Percentiles rank a stretch among this genome's conserved stretches.
Evolutionary conservation across 2,888 invertebrate genomes (phyloP).

Genomic region (Scaptomyza reducta): DNA sequence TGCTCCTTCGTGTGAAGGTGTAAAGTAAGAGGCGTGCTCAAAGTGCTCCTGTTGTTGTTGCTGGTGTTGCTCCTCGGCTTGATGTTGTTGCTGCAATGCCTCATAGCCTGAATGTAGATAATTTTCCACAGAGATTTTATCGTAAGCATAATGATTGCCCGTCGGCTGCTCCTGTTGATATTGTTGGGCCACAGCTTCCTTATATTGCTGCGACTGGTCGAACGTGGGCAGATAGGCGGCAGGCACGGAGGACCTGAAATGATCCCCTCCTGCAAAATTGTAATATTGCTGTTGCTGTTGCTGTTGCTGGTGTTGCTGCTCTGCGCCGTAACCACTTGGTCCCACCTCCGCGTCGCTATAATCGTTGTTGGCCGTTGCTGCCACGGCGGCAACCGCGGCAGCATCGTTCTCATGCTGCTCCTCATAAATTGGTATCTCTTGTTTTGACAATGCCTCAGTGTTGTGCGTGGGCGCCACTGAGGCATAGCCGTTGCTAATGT

Average conservation of each 20-base stretch:
- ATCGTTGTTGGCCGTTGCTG: conserved; percentile 65
- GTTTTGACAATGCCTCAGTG: conserved; percentile 60
- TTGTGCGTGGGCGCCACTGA: conserved; percentile 62
- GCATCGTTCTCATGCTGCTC: conserved; percentile 77
- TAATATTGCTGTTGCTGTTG: conserved; percentile 68
- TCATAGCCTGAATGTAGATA: conserved; percentile 74
- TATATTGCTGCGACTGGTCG: conserved; percentile 48
- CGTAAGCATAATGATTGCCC: conserved; percentile 63
- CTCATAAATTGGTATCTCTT: conserved; percentile 82
- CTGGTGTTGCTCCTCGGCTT: conserved; percentile 48
- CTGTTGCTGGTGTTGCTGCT: conserved; percentile 57
- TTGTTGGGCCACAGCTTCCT: conserved; percentile 25
- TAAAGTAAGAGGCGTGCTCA: conserved; percentile 46
- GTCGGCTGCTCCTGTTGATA: background rate
- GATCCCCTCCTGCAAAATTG: conserved; percentile 69
- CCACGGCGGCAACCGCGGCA: conserved; percentile 59
- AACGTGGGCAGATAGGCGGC: conserved; percentile 70
- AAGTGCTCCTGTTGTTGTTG: conserved; percentile 51
- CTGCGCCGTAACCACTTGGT: conserved; percentile 37
- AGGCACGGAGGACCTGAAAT: conserved; percentile 39
- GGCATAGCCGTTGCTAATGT: conserved; percentile 76
- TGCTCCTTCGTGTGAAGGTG: conserved; percentile 29
- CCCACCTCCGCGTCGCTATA: conserved; percentile 51
- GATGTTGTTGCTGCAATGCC: conserved; percentile 44
- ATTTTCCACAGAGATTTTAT: conserved; percentile 82